Evolutionary conservation across 2,113 vertebrate genomes (phyloP).

Genomic region (Colossoma macropomum): DNA sequence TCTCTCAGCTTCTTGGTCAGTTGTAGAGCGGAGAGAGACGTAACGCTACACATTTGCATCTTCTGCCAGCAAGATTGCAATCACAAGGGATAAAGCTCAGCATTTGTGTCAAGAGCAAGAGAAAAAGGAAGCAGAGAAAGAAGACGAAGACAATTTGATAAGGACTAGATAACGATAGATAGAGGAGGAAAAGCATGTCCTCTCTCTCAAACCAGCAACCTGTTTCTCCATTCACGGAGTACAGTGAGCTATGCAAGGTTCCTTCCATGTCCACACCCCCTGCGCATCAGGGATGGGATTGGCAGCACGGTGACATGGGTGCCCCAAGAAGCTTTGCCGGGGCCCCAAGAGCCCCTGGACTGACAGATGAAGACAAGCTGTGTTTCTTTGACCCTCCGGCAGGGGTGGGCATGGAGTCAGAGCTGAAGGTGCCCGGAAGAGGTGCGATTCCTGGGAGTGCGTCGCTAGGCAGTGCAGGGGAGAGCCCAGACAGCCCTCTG

Average conservation of each 20-base stretch:
- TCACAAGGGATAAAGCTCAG: slow-evolving; percentile 16
- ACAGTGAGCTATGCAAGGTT: slow-evolving; percentile 82
- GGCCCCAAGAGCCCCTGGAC: slow-evolving; percentile 72
- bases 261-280: slow-evolving; percentile 67
- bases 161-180: slow-evolving; percentile 52
- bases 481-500: slow-evolving; percentile 73
- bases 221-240: slow-evolving; percentile 78
- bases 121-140: slow-evolving; percentile 47
- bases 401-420: slow-evolving; percentile 75
- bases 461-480: slow-evolving; percentile 73
- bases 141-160: slow-evolving; percentile 41
- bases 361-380: slow-evolving; percentile 92
- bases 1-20: slow-evolving; percentile 71
- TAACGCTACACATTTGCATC: slow-evolving; percentile 18
- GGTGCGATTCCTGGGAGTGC: slow-evolving; percentile 65
- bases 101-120: slow-evolving; percentile 63
- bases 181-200: slow-evolving; percentile 78
- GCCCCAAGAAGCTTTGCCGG: slow-evolving; percentile 73
- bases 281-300: slow-evolving; percentile 82
- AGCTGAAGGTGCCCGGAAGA: slow-evolving; percentile 75
- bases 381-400: slow-evolving; percentile 83
- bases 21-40: slow-evolving; percentile 62
- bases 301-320: slow-evolving; percentile 85
- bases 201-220: slow-evolving; percentile 86
- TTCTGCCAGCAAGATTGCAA: background rate